Base-by-base conservation (phyloP, 2,113 vertebrate species). In the Anhinga rufa region DNA sequence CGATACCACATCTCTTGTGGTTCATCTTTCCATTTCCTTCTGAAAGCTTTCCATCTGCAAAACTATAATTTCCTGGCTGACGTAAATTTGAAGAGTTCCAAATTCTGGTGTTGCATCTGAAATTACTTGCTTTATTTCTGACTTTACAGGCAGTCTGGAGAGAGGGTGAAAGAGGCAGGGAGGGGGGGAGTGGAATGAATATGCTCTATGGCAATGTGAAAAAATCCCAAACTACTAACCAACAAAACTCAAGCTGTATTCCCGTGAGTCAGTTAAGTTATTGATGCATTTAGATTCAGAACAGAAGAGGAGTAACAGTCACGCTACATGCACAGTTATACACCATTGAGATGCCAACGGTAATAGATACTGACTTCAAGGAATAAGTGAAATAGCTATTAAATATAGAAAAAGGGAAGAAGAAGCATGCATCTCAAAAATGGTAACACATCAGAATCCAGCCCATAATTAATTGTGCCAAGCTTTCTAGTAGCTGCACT, bases 41-140 rank as follows among this genome's bases (percentile, higher is more conserved):
- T 93, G 87, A 92, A 97, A 94, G 54, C 42, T 91, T 97, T 97
- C 87, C 96, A 96, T 95, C 80, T 92, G 71, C 55, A 96, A 68
- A 96, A 96, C 93, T 93, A 25, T 97, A 94, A 97, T 97, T 97
- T 97, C 91, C 92, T 97, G 91, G 79, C 88, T 97, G 97, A 97
- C 34, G 76, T 94, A 96, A 92, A 95, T 71, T 86, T 93, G 70
- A 92, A 82, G 83, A 95, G 62, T 79, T 97, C 91, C 93, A 96
- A 90, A 96, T 93, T 95, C 87, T 93, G 62, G 34, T 74, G 36
- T 64, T 95, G 64, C 77, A 95, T 86, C 36, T 97, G 91, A 94
- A 97, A 92, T 93, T 66, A 93, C 70, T 92, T 93, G 71, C 46
- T 95, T 92, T 87, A 90, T 92, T 93, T 95, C 82, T 14, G 44